phyloP scores from a whole-genome alignment of 1,140 invertebrate species.

The Lineus longissimus region DNA sequence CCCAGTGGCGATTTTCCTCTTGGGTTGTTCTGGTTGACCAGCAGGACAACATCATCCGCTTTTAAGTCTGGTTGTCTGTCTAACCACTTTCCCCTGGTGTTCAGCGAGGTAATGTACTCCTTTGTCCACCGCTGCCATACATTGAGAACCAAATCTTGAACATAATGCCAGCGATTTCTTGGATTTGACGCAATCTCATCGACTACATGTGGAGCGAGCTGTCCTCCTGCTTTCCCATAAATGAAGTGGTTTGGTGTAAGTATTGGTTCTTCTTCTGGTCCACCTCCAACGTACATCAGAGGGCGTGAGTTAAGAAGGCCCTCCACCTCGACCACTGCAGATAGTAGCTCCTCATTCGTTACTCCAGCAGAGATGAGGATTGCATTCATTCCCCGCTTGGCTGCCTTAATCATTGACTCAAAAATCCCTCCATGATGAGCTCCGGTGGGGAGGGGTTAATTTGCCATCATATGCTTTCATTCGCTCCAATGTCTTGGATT shows the following conservation, averaged over 20 bases:
- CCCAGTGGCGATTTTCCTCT: slow-evolving; percentile 21
- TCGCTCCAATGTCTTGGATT: too few species aligned
- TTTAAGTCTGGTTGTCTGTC: slow-evolving; percentile 2
- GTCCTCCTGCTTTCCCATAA: too few species aligned
- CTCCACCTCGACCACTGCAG: not conserved
- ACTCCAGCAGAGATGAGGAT: too few species aligned
- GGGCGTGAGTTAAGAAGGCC: slow-evolving; percentile 12
- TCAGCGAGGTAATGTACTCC: slow-evolving; percentile 9
- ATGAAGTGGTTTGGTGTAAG: slow-evolving; percentile 17
- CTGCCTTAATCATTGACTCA: too few species aligned
- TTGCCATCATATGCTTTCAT: too few species aligned
- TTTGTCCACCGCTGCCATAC: slow-evolving; percentile 21
- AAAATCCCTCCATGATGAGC: too few species aligned
- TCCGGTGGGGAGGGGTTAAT: too few species aligned
- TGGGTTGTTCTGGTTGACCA: slow-evolving; percentile 11
- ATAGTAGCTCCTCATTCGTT: too few species aligned
- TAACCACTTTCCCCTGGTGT: not conserved
- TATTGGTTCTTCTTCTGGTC: slow-evolving; percentile 11
- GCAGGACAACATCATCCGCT: slow-evolving; percentile 18
- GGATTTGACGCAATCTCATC: too few species aligned
- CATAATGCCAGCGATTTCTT: slow-evolving; percentile 12
- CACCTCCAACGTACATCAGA: slow-evolving; percentile 1
- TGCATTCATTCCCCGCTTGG: too few species aligned
- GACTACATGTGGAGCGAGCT: slow-evolving; percentile 14
- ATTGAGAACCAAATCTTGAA: slow-evolving; percentile 15